Evolutionary conservation across 1,140 invertebrate species (phyloP).

Genomic region (Druon quercuslanigerum): DNA sequence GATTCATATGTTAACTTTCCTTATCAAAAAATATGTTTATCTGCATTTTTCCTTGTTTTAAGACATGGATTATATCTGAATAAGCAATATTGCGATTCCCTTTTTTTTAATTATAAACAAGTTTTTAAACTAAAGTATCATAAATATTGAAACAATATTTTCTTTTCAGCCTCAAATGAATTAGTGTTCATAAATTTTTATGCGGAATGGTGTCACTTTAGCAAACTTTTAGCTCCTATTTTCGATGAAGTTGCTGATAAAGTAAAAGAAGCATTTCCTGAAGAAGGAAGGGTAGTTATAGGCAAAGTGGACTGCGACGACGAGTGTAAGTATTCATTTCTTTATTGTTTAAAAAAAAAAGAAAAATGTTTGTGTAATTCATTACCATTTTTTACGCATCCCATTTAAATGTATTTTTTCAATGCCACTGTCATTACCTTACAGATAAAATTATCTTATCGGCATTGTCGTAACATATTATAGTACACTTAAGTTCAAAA

Average conservation of each 20-base stretch:
- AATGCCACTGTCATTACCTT: too few relatives aligned
- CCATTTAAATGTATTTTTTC: too few relatives aligned
- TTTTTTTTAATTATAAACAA: not conserved
- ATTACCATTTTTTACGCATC: too few relatives aligned
- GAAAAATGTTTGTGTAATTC: too few relatives aligned
- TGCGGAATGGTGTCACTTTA: constrained; percentile 97
- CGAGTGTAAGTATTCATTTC: constrained; percentile 81
- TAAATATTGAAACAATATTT: constrained; percentile 39
- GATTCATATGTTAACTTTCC: too few relatives aligned
- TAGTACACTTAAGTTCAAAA: not conserved
- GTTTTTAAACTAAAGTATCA: not conserved
- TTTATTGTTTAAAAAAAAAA: too few relatives aligned
- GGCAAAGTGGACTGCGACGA: constrained; percentile 98
- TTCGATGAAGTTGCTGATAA: constrained; percentile 97
- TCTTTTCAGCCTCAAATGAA: constrained; percentile 91
- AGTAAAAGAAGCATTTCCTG: constrained; percentile 87
- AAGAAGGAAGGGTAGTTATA: constrained; percentile 90
- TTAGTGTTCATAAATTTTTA: constrained; percentile 99
- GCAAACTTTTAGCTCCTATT: constrained; percentile 96
- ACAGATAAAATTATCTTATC: constrained; percentile 1
- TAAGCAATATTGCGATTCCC: too few relatives aligned
- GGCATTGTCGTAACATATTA: not conserved
- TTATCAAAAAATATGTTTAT: too few relatives aligned
- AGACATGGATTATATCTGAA: too few relatives aligned
- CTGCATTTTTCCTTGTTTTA: too few relatives aligned